Evolutionary conservation across 2,113 vertebrate species (phyloP).

Genomic region (Charina bottae): DNA sequence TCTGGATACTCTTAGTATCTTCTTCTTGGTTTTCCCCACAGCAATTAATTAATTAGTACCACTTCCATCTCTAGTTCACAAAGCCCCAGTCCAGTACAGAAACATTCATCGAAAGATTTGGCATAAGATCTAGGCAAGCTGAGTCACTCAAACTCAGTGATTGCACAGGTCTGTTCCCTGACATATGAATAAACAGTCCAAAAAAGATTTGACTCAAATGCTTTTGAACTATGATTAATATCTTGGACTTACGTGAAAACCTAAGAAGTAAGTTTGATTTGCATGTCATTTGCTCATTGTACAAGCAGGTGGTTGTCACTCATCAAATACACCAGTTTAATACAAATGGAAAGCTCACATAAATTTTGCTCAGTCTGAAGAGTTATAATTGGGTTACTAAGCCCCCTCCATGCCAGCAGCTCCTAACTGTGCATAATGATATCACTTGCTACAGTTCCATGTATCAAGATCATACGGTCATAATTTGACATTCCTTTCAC

Average conservation of each 20-base stretch:
- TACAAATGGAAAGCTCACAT: neutral
- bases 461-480: neutral
- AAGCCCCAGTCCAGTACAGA: neutral
- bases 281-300: neutral
- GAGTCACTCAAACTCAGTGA: neutral
- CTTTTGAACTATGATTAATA: neutral
- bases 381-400: neutral
- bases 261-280: neutral
- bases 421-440: neutral
- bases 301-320: neutral
- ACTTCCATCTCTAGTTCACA: neutral
- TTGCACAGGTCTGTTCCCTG: neutral
- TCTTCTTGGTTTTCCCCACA: neutral
- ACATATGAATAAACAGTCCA: neutral
- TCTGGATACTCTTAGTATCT: neutral
- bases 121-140: neutral
- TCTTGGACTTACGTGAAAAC: neutral
- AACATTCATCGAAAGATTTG: neutral
- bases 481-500: neutral
- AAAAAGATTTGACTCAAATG: neutral
- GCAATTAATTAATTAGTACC: neutral
- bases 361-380: neutral
- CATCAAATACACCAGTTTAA: neutral
- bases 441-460: neutral
- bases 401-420: neutral